Conservation (phyloP, 2,888 invertebrate species). For the Drosophila maculinotata region DNA sequence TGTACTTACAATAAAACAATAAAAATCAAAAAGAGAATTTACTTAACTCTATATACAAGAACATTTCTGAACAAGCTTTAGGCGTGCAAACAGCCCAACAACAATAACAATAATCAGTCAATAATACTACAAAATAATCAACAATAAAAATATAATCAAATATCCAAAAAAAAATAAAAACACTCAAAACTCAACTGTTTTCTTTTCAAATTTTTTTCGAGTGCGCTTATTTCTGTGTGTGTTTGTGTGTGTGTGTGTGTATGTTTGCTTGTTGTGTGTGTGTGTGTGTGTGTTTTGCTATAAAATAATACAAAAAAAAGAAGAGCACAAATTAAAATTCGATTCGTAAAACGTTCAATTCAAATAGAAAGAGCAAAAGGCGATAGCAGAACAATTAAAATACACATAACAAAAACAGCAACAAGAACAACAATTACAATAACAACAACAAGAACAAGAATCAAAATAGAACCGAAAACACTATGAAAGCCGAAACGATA, state of each 20-base stretch:
- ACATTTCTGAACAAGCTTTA: constrained; percentile 4
- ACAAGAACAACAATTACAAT: constrained; percentile 22
- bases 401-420: constrained; percentile 26
- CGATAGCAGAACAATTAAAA: constrained; percentile 59
- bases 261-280: constrained; percentile 8
- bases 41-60: constrained; percentile 10
- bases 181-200: constrained; percentile 35
- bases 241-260: constrained; percentile 38
- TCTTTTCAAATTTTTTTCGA: constrained; percentile 52
- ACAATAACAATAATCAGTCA: constrained; percentile 27
- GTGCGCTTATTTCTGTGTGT: constrained; percentile 57
- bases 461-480: constrained; percentile 18
- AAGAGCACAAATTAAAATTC: constrained; percentile 41
- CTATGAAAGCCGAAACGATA: constrained; percentile 60
- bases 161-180: constrained; percentile 1
- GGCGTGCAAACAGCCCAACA: constrained; percentile 12
- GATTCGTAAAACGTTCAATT: constrained; percentile 55
- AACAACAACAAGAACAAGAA: constrained; percentile 20
- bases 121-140: constrained; percentile 14
- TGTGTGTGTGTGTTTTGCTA: constrained; percentile 16
- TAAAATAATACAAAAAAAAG: too few species aligned
- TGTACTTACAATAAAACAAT: constrained; percentile 55
- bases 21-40: constrained; percentile 19
- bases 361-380: constrained; percentile 40
- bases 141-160: constrained; percentile 11